These are phyloP conservation scores for Acanthosepion esculentum DNA, from an alignment of 2,888 invertebrate species.

Conservation along the genomic window DNA sequence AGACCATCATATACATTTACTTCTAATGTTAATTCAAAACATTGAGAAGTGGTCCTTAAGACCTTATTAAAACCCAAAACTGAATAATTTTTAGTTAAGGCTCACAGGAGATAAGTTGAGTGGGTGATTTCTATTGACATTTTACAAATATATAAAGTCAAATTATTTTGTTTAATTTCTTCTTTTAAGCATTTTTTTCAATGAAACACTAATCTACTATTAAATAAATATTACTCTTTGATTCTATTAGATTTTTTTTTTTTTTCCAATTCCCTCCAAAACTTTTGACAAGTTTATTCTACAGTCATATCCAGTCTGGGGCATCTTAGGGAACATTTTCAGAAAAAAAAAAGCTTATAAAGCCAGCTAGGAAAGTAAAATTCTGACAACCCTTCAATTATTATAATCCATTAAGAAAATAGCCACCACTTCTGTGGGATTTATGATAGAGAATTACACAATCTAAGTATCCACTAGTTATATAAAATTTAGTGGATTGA, in stretches of 20 bases:
- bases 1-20: not conserved
- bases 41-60: not conserved
- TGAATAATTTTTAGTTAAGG: not conserved
- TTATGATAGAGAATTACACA: not conserved
- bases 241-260: not conserved
- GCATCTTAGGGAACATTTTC: too few relatives aligned
- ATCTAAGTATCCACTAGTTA: not conserved
- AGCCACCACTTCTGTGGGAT: not conserved
- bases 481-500: not conserved
- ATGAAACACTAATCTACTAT: not conserved
- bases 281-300: not conserved
- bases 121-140: not conserved
- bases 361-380: not conserved
- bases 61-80: not conserved
- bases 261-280: not conserved
- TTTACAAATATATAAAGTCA: not conserved
- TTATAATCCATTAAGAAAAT: too few relatives aligned
- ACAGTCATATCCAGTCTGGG: not conserved
- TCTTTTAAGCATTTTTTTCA: not conserved
- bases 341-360: not conserved
- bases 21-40: not conserved
- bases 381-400: not conserved
- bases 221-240: not conserved
- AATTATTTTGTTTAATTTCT: not conserved
- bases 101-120: not conserved